Evolutionary conservation across 1,140 invertebrate genomes (phyloP).

Genomic region (Dolichoris vasculosae): DNA sequence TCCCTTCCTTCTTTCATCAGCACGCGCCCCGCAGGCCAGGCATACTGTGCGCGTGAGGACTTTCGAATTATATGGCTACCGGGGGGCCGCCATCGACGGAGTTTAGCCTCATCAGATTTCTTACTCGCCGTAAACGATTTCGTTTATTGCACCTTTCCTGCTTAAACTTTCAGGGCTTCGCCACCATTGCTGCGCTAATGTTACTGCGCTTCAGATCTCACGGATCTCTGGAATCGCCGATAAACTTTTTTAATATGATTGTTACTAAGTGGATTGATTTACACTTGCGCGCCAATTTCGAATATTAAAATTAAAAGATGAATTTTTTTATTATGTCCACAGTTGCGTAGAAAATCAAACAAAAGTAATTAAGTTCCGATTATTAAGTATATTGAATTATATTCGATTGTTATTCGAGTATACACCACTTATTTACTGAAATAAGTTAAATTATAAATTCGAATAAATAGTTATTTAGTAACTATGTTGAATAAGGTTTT

Average conservation of each 20-base stretch:
- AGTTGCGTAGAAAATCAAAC: too few relatives aligned
- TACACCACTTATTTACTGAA: too few relatives aligned
- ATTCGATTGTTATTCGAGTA: too few relatives aligned
- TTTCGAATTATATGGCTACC: constrained; percentile 49
- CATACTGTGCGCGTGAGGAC: constrained; percentile 1
- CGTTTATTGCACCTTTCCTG: constrained; percentile 47
- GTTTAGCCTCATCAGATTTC: background rate
- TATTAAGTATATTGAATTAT: too few relatives aligned
- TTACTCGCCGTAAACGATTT: constrained; percentile 49
- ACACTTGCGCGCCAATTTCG: too few relatives aligned
- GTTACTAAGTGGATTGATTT: too few relatives aligned
- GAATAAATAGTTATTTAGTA: too few relatives aligned
- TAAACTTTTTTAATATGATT: background rate
- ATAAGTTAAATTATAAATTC: too few relatives aligned
- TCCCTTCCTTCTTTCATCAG: constrained; percentile 55
- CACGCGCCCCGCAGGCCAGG: constrained; percentile 29
- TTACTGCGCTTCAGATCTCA: background rate
- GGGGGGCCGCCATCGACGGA: constrained; percentile 4
- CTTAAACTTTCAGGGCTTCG: background rate
- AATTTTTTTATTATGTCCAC: too few relatives aligned
- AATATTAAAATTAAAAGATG: too few relatives aligned
- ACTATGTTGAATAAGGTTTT: too few relatives aligned
- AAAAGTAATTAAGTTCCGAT: too few relatives aligned
- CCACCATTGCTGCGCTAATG: background rate
- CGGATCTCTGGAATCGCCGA: background rate